Conservation (phyloP, 1,140 invertebrate genomes). For the Eubasilissa regina region DNA sequence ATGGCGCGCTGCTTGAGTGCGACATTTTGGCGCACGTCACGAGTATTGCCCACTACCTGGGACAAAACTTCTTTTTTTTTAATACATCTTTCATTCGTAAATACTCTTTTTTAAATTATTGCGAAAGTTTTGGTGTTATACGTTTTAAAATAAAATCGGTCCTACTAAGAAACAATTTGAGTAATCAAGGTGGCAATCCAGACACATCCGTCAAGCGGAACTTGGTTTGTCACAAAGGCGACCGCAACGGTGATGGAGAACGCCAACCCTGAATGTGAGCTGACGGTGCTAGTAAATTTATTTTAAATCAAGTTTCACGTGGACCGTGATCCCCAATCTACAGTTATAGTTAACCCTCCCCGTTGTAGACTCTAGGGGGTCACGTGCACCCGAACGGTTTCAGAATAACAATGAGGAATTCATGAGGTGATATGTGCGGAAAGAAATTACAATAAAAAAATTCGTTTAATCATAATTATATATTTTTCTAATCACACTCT, state of each 20-base stretch:
- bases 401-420: neutral
- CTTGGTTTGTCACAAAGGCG: neutral
- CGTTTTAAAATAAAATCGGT: no score
- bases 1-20: no score
- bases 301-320: neutral
- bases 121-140: no score
- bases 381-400: neutral
- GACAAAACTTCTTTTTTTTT: no score
- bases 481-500: no score
- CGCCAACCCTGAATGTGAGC: slow-evolving; percentile 20
- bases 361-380: slow-evolving; percentile 9
- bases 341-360: neutral
- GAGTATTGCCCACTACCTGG: no score
- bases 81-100: no score
- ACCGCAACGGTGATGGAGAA: slow-evolving; percentile 5
- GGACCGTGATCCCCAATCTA: slow-evolving; percentile 4
- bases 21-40: no score
- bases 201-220: neutral
- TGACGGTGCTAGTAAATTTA: slow-evolving; percentile 32
- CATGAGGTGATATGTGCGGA: neutral
- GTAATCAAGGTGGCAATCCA: neutral
- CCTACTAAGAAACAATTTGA: no score
- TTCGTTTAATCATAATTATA: no score
- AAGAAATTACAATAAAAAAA: neutral
- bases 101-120: no score